Evolutionary conservation across 2,113 vertebrate species (phyloP).

Genomic region (Marcusenius ussheri): DNA sequence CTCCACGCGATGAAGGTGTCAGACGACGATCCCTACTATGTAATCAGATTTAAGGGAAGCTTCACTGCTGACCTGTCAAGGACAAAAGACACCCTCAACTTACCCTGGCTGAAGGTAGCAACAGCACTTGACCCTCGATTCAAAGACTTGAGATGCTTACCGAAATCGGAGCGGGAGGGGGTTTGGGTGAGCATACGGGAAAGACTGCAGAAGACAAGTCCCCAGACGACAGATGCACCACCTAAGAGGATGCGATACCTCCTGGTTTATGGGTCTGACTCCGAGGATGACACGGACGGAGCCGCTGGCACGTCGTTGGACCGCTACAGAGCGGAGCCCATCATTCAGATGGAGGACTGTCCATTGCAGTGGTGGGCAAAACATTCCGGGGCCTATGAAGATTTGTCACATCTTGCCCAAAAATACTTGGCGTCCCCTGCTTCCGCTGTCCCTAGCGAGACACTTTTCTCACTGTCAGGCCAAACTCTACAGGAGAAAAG

Average conservation of each 20-base stretch:
- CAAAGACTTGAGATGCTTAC: slow-evolving; percentile 1
- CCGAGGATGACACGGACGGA: slow-evolving; percentile 11
- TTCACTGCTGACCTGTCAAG: background rate
- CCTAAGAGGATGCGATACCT: slow-evolving; percentile 16
- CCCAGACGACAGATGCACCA: background rate
- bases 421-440: slow-evolving; percentile 1
- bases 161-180: background rate
- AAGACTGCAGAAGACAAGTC: background rate
- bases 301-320: background rate
- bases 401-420: slow-evolving; percentile 4
- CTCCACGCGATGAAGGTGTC: background rate
- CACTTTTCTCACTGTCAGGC: background rate
- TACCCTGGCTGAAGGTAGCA: background rate
- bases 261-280: slow-evolving; percentile 14
- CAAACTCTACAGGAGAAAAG: background rate
- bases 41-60: background rate
- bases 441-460: background rate
- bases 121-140: background rate
- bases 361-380: slow-evolving; percentile 18
- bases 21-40: slow-evolving; percentile 19
- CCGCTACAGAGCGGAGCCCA: slow-evolving; percentile 15
- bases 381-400: background rate
- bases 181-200: background rate
- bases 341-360: background rate
- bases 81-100: background rate